Base-by-base conservation (phyloP, 2,888 invertebrate genomes). In the Vandiemenella viatica region DNA sequence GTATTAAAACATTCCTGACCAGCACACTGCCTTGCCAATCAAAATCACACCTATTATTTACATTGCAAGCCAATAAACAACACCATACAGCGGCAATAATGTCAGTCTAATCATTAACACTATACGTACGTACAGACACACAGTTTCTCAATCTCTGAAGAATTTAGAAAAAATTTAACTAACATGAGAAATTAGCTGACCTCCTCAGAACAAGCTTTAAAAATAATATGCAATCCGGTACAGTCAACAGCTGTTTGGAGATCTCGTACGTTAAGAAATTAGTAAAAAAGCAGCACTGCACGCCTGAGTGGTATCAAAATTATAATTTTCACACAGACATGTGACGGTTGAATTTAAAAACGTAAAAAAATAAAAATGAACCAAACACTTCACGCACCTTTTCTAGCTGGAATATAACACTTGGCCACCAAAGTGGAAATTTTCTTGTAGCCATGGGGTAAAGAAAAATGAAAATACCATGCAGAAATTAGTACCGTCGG, bases 221-320 rank as follows among this genome's bases (percentile, higher is more conserved):
- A 48, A 45, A 22, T 26, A 19, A 19, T 37, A 8, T 37, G 37
- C n/a, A 32, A 32, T n/a, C 10, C n/a, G 32, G n/a, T n/a, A n/a
- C 38, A n/a, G 32, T 32, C n/a, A 32, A 32, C 32, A 32, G n/a
- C 10, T 32, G n/a, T 2, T 32, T n/a, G 13, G 32, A 32, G 32
- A 32, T 32, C 32, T 32, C n/a, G n/a, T 13, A 3, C 4, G 32
- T 32, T 13, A 32, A 32, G 32, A n/a, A 44, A n/a, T n/a, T 46
- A 43, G 45, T 38, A 26, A 38, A 49, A 42, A 49, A 49, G 49
- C 49, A 49, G 44, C 49, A 49, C 49, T 49, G 49, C 49, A 49
- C 49, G 41, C 49, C 45, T 48, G 32, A 42, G 42, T 47, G 42
- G 42, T 42, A 40, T 40, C 32, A 44, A 49, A 47, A 42, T 15